phyloP scores from a whole-genome alignment of 1,140 invertebrate genomes.

The Meloidogyne floridensis region DNA sequence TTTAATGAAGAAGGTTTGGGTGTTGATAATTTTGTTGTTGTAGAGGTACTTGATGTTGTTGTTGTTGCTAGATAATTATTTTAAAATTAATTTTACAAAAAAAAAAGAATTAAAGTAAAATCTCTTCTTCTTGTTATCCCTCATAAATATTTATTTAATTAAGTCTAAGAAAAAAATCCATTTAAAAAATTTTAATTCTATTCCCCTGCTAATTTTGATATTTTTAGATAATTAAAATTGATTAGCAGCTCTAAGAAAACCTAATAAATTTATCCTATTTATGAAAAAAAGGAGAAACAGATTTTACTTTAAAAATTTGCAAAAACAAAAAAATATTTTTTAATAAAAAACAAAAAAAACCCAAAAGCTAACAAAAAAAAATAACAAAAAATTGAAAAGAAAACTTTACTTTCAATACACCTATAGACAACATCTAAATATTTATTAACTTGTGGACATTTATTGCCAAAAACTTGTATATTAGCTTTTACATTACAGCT shows the following conservation, averaged over 20 bases:
- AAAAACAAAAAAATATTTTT: too few species aligned
- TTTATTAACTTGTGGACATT: conserved; percentile 16
- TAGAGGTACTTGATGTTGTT: not conserved
- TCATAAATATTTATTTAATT: too few species aligned
- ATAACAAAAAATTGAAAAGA: not conserved
- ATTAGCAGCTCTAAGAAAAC: too few species aligned
- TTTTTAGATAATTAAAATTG: too few species aligned
- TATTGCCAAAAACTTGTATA: conserved; percentile 26
- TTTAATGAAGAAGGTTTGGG: not conserved
- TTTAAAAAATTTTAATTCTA: too few species aligned
- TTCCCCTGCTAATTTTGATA: too few species aligned
- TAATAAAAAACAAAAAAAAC: not conserved
- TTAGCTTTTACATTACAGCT: conserved; percentile 10
- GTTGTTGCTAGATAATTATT: not conserved
- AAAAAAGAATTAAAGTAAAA: too few species aligned
- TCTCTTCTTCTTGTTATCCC: too few species aligned
- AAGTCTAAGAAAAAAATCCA: too few species aligned
- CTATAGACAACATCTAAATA: conserved; percentile 29
- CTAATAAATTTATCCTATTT: too few species aligned
- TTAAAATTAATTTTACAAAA: not conserved
- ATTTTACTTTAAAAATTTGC: too few species aligned
- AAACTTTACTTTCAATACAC: conserved; percentile 9
- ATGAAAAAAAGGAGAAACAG: too few species aligned
- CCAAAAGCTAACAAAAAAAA: not conserved
- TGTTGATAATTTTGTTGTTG: not conserved